These are phyloP conservation scores for Scaeva pyrastri DNA, from an alignment of 2,888 invertebrate genomes.

Conservation along the genomic window DNA sequence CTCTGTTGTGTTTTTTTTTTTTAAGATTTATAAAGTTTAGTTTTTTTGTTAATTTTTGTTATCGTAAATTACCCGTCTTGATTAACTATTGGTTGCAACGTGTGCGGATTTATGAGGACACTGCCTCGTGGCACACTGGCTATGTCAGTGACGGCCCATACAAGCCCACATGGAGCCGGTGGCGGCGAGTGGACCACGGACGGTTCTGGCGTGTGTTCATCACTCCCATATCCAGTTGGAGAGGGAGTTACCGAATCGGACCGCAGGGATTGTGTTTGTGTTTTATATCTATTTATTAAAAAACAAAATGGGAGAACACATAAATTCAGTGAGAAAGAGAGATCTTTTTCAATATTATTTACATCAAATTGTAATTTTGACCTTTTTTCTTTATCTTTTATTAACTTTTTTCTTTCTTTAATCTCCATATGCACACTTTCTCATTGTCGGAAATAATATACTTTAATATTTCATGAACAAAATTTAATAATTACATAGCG, in stretches of 20 bases:
- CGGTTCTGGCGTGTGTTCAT: constrained; percentile 83
- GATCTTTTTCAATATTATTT: constrained; percentile 63
- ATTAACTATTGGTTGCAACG: constrained; percentile 84
- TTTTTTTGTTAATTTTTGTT: constrained; percentile 77
- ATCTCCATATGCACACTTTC: constrained; percentile 53
- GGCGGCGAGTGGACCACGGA: constrained; percentile 79
- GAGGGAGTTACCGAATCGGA: constrained; percentile 92
- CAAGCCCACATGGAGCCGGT: constrained; percentile 84
- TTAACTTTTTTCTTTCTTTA: constrained; percentile 28
- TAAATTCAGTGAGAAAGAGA: constrained; percentile 72
- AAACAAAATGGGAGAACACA: constrained; percentile 74
- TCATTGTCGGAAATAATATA: constrained; percentile 61
- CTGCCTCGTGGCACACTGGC: constrained; percentile 94
- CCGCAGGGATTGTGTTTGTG: constrained; percentile 84
- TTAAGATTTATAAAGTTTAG: constrained; percentile 60
- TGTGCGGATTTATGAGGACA: constrained; percentile 92
- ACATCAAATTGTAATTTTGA: constrained; percentile 66
- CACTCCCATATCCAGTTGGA: constrained; percentile 87
- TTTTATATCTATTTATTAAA: constrained; percentile 82
- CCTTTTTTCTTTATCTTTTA: constrained; percentile 6
- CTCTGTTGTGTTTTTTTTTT: constrained; percentile 71
- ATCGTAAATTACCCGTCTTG: constrained; percentile 84
- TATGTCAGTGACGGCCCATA: constrained; percentile 95
- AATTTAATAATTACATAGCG: constrained; percentile 67
- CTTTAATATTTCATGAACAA: constrained; percentile 61